phyloP scores from a whole-genome alignment of 1,140 invertebrate species.

The Danaus plexippus region DNA sequence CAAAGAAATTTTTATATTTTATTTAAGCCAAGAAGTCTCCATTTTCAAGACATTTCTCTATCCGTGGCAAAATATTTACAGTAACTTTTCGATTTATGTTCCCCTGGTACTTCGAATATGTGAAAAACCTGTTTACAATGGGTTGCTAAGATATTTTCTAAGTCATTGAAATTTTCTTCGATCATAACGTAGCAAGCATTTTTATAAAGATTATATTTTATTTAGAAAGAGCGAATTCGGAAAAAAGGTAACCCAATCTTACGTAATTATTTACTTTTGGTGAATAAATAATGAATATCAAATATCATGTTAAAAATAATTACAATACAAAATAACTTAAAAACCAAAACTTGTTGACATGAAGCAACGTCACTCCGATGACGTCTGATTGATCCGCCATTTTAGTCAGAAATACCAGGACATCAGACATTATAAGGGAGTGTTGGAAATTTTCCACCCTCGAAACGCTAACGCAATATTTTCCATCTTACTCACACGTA shows the following conservation, averaged over 20 bases:
- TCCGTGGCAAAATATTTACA: neutral
- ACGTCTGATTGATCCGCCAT: constrained; percentile 41
- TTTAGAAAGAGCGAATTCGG: no score
- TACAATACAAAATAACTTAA: neutral
- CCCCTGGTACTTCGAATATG: constrained; percentile 47
- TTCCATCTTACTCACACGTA: no score
- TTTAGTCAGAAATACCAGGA: constrained; percentile 46
- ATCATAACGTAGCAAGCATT: neutral
- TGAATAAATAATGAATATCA: neutral
- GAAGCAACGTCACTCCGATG: no score
- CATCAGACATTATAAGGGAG: constrained; percentile 20
- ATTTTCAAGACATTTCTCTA: neutral
- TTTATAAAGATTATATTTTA: neutral
- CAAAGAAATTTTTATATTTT: neutral
- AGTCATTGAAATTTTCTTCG: constrained; percentile 14
- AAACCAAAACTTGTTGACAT: constrained; percentile 3
- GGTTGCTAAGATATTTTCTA: constrained; percentile 29
- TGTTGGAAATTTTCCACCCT: constrained; percentile 9
- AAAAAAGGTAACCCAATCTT: no score
- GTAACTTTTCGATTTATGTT: constrained; percentile 19
- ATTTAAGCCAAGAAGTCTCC: neutral
- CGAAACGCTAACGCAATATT: no score
- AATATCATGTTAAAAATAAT: neutral
- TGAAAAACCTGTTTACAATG: constrained; percentile 46
- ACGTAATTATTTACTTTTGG: neutral